Evolutionary conservation across 1,140 invertebrate genomes (phyloP), one percentile per base, ranked within the genome.

Genomic region (Drosophila mojavensis): DNA sequence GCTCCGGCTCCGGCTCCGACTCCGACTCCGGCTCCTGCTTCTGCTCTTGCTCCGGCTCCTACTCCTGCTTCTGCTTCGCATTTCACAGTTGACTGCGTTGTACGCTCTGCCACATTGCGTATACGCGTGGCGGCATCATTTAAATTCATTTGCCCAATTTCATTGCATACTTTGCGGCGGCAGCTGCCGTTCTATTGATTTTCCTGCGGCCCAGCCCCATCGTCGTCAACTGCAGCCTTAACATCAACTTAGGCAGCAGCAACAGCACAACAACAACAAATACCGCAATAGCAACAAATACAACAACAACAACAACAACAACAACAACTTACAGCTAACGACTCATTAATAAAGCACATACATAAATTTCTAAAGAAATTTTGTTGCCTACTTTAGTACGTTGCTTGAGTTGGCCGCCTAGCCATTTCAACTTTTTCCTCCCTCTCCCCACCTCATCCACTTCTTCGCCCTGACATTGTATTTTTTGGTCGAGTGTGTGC

Each of bases 111-210:
- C 15, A 63, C 61, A 39, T 43, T 76, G 63, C 63, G 74, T 62
- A 73, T 73, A 77, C 68, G 69, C 68, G 51, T 69, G 71, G 33
- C 66, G 45, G 51, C 43, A 58, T 64, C 67, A 75, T 75, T 75
- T 70, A 64, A 75, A 75, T 75, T 75, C 72, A 75, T 75, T 75
- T 75, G 67, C 66, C 60, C 59, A 76, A 72, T 77, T 73, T 77
- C 56, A 77, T 77, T 77, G 75, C 75, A 72, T 73, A 77, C 70
- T 77, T 77, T 67, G 62, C 53, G 69, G 75, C 63, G 45, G 56
- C 63, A 64, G 69, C 69, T 76, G 74, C 39, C 70, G 13, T 30
- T 28, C 63, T 77, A 70, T 76, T 61, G 63, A 56, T 77, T 73
- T 30, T 77, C 6, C 0, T 13, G 6, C 6, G 9, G 17, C 15